Percentiles rank a stretch among this genome's conserved stretches.
phyloP scores from a whole-genome alignment of 2,113 vertebrate species.

The Siphamia tubifer region DNA sequence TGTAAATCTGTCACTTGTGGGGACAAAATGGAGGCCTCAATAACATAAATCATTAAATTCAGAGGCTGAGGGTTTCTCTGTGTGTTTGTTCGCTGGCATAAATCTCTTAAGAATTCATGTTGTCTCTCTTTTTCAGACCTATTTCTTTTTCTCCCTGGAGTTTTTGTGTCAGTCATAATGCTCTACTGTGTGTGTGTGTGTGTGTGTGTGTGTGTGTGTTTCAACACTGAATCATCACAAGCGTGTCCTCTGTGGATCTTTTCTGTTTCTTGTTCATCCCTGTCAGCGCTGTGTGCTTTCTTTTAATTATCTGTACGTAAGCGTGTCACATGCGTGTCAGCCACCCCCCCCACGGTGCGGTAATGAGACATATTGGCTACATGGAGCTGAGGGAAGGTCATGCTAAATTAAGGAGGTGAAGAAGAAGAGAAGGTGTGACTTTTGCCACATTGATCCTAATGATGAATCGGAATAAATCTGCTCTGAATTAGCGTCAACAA shows the following conservation, averaged over 20 bases:
- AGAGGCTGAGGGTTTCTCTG: too few species aligned
- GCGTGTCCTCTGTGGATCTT: not conserved
- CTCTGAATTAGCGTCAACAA: conserved; percentile 19
- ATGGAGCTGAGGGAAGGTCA: conserved; percentile 65
- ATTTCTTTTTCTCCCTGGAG: conserved; percentile 37
- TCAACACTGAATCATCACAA: not conserved
- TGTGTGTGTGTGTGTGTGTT: not conserved
- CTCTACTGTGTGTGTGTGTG: not conserved
- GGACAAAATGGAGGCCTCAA: too few species aligned
- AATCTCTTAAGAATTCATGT: conserved; percentile 12
- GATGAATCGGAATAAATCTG: conserved; percentile 46
- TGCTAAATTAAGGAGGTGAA: conserved; percentile 49
- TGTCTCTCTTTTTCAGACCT: conserved; percentile 28
- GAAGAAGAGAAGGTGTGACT: conserved; percentile 43
- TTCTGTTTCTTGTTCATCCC: conserved; percentile 14
- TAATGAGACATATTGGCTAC: conserved; percentile 69
- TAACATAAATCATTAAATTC: too few species aligned
- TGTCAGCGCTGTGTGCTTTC: conserved; percentile 25
- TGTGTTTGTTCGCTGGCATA: conserved; percentile 16
- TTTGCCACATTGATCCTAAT: conserved; percentile 22
- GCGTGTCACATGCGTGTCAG: conserved; percentile 17
- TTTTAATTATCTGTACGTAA: conserved; percentile 38
- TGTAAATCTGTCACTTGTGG: too few species aligned
- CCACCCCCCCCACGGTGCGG: conserved; percentile 46
- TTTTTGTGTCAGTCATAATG: conserved; percentile 47